Base-by-base conservation (phyloP, 2,888 invertebrate genomes). In the Caenorhabditis sp. region DNA sequence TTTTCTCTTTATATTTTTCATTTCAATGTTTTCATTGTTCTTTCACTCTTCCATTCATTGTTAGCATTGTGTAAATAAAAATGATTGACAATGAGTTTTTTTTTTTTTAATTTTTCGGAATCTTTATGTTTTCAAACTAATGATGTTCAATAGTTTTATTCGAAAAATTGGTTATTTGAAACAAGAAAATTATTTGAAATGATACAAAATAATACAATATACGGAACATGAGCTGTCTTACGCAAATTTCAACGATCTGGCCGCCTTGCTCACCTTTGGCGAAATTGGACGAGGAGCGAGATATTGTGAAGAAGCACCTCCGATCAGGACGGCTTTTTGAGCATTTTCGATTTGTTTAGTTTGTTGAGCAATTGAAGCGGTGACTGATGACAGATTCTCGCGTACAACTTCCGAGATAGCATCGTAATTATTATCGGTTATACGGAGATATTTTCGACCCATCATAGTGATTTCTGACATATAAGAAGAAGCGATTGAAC, bases 361-460 rank as follows among this genome's bases (percentile, higher is more conserved):
- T 49, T 59, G 59, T 49, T 59, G 43, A 5, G 3, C 19, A 14
- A 19, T 26, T 1, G 43, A 6, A 23, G n/a, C 6, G 8, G 10
- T n/a, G 10, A 19, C 59, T 49, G 37, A 37, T 24, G 17, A 8
- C n/a, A 59, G 17, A 49, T 59, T 19, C 6, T 49, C 37, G 37
- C 43, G 24, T 6, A 59, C 59, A 8, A 59, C 14, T 49, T 59
- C 59, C 1, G 49, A 19, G 24, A 74, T 69, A 5, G 59, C 69
- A 27, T 66, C 69, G 8, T 67, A 53, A 49, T 74, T 66, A 14
- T 74, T 74, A n/a, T 69, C 73, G 5, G 19, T 37, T 43, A 74
- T 58, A 10, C 61, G 68, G 3, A 73, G 65, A 17, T 63, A 75
- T 64, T 55, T 66, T 63, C 59, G 62, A 19, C 49, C 36, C 67